Base-by-base conservation (phyloP, 2,888 invertebrate genomes). In the Meiosimyza platycephala region DNA sequence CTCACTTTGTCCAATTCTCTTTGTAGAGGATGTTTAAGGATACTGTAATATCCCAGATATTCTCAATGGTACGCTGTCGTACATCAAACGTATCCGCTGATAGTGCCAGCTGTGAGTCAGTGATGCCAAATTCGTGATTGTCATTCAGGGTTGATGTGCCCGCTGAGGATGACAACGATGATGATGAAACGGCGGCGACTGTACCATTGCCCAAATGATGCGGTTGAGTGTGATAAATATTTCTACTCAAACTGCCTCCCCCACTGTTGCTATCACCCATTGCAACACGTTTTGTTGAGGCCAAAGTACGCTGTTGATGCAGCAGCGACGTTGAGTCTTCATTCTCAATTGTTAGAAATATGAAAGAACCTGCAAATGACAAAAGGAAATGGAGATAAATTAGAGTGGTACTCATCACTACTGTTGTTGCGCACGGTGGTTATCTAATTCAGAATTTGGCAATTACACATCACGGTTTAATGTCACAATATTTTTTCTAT, bases 41-140 rank as follows among this genome's bases (percentile, higher is more conserved):
- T 78, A 93, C 93, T 4, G 96, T 96, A 76, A 96, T 94, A 85
- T 95, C 93, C 96, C 96, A 96, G 83, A 97, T 94, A 86, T 93
- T 95, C 88, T 95, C 94, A 64, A 95, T 95, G 15, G 95, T 94
- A 82, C 89, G 89, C 62, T 90, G 90, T 62, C 92, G 88, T 40
- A 91, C 91, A 78, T 91, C 91, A 78, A 90, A 84, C 69, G 87
- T 86, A 79, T 87, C 87, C 78, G 84, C 83, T 75, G 85, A 83
- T 78, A 87, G 80, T 72, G 85, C 82, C 76, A 81, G 81, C 77
- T 83, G 83, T 59, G 85, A 83, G 75, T 84, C 84, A 75, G 79
- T 81, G 73, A 76, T 76, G 71, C 54, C 59, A 50, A 70, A 70
- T 63, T 72, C 50, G 65, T 57, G 62, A 69, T 66, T 69, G 62